A percentile compares a stretch with the other conserved stretches of the same genome.
These are phyloP conservation scores for Drosophila murphyi DNA, from an alignment of 1,140 invertebrate species.

Conservation along the genomic window DNA sequence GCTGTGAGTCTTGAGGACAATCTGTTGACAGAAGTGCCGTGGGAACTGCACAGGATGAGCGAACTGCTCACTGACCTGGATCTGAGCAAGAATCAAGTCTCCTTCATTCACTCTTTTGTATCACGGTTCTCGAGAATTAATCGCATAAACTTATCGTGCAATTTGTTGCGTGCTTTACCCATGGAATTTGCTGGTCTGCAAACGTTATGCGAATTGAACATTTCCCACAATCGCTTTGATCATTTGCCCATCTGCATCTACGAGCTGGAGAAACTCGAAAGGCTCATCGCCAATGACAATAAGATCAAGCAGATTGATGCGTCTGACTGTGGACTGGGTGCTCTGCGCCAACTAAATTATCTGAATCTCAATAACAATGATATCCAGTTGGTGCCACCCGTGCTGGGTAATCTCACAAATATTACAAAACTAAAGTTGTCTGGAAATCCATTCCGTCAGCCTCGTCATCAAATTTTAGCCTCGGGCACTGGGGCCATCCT, in stretches of 20 bases:
- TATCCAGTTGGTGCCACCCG: slow-evolving; percentile 90
- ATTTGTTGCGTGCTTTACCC: slow-evolving; percentile 52
- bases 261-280: slow-evolving; percentile 37
- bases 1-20: slow-evolving; percentile 48
- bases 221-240: slow-evolving; percentile 58
- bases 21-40: slow-evolving; percentile 39
- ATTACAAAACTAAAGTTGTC: slow-evolving; percentile 89
- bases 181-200: slow-evolving; percentile 51
- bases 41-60: slow-evolving; percentile 25
- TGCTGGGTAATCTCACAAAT: slow-evolving; percentile 91
- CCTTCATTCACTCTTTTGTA: slow-evolving; percentile 45
- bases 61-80: slow-evolving; percentile 45
- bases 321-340: slow-evolving; percentile 86
- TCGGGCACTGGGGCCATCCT: slow-evolving; percentile 92
- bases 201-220: slow-evolving; percentile 38
- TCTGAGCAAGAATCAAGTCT: slow-evolving; percentile 50
- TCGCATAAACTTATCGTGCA: slow-evolving; percentile 42
- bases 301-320: slow-evolving; percentile 89
- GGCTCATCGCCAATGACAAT: slow-evolving; percentile 85
- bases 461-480: slow-evolving; percentile 91
- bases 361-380: slow-evolving; percentile 93
- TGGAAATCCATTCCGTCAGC: slow-evolving; percentile 94
- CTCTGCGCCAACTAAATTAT: slow-evolving; percentile 88
- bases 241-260: slow-evolving; percentile 52
- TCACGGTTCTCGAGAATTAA: slow-evolving; percentile 52